Evolutionary conservation across 2,797 vertebrate genomes (phyloP), one percentile per base, ranked within the genome.

Genomic region (Acanthurus leucopareius): DNA sequence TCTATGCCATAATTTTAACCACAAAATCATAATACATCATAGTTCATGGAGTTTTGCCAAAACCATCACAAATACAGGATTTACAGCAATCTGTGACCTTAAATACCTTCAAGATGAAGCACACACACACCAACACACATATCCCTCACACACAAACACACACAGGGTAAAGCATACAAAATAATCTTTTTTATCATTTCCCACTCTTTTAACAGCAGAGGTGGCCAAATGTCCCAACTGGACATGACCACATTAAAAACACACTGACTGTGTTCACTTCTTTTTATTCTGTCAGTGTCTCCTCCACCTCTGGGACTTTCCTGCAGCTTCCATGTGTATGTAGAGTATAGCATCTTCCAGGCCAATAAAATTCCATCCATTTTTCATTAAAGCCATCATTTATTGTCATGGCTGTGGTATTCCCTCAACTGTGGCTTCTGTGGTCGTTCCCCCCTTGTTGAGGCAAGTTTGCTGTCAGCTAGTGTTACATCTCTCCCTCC

Each of bases 371-470:
- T 20, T 16, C 49, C 22, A 52, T 84, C 49, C 59, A 79, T 88
- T 79, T 86, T 88, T 88, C 72, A 88, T 87, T 71, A 63, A 58
- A 57, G 83, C 72, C 65, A 73, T 85, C 54, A 75, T 71, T 89
- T 88, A 73, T 77, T 78, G 73, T 79, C 57, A 65, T 51, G 60
- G 47, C 44, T 56, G 53, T 53, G 48, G 44, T 78, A 42, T 85
- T 79, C 76, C 73, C 74, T 79, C 67, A 10, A 59, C 67, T 66
- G 68, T 10, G 53, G 68, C 81, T 72, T 63, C 77, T 77, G 76
- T 17, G 59, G 80, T 69, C 35, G 20, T 45, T 59, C 25, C 51
- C 48, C 59, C 57, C 64, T 75, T 63, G 78, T 76, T 51, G 79
- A 58, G 62, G 83, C 66, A 63, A 76, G 82, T 82, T 75, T 4